A percentile compares a stretch with the other conserved stretches of the same genome.
Evolutionary conservation across 1,140 invertebrate species (phyloP).

Genomic region (Trichogramma pretiosum): DNA sequence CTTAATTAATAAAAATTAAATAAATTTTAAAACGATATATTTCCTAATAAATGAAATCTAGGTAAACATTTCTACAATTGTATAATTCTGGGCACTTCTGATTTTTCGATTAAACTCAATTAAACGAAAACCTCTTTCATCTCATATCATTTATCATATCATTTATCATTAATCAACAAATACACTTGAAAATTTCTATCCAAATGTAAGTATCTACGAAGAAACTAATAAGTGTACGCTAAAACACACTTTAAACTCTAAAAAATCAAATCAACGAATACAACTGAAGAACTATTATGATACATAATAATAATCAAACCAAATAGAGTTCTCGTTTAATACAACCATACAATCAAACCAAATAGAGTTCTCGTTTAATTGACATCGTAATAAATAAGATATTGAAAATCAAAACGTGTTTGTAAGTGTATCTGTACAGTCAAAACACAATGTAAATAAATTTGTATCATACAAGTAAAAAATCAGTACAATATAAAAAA

Average conservation of each 20-base stretch:
- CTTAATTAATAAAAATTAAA: conserved; percentile 24
- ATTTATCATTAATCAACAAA: no score
- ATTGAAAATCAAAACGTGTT: no score
- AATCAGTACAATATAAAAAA: no score
- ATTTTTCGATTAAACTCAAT: not conserved
- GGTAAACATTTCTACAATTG: conserved; percentile 2
- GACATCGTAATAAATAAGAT: conserved; percentile 2
- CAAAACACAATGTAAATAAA: no score
- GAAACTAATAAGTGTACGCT: not conserved
- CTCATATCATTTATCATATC: no score
- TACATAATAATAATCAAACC: not conserved
- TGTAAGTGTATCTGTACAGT: no score
- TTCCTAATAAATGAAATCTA: conserved; percentile 2
- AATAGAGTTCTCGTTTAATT: no score
- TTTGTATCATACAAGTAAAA: no score
- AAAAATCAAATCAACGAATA: conserved; percentile 3
- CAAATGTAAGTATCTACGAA: no score
- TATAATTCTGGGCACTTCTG: not conserved
- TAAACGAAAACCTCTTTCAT: conserved; percentile 7
- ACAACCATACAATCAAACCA: no score
- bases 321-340: conserved; percentile 9
- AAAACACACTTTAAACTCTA: conserved; percentile 1
- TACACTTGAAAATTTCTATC: no score
- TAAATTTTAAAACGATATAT: conserved; percentile 12
- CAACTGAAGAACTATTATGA: no score